Conservation (phyloP, 2,113 vertebrate genomes). For the Herpetotheres cachinnans region DNA sequence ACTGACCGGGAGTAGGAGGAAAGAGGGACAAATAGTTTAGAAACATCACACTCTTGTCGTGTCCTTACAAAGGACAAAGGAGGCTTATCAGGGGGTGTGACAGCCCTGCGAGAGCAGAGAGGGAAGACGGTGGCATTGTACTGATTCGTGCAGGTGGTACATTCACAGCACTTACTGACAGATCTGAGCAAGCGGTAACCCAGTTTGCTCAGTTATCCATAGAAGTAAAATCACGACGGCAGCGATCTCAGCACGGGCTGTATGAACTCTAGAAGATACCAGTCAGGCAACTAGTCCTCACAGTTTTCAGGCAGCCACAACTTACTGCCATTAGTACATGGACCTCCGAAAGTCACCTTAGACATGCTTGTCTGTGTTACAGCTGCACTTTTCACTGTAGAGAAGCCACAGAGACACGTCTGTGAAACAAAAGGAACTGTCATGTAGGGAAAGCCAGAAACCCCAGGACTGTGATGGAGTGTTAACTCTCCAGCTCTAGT, state of each 20-base stretch:
- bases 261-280: background rate
- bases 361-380: background rate
- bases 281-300: background rate
- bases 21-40: background rate
- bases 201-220: background rate
- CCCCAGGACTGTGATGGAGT: background rate
- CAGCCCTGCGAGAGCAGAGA: background rate
- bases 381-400: background rate
- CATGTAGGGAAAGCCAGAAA: background rate
- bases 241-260: background rate
- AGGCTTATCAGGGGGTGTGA: background rate
- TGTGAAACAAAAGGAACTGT: background rate
- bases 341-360: background rate
- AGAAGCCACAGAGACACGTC: background rate
- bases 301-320: background rate
- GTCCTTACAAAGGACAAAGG: background rate
- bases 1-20: background rate
- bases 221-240: background rate
- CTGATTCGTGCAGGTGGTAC: background rate
- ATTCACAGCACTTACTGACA: background rate
- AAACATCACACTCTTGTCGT: background rate
- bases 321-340: background rate
- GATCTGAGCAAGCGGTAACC: background rate
- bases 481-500: background rate
- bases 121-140: background rate